Evolutionary conservation across 2,797 vertebrate species (phyloP), one percentile per base, ranked within the genome.

Genomic region (Cyprinella venusta): DNA sequence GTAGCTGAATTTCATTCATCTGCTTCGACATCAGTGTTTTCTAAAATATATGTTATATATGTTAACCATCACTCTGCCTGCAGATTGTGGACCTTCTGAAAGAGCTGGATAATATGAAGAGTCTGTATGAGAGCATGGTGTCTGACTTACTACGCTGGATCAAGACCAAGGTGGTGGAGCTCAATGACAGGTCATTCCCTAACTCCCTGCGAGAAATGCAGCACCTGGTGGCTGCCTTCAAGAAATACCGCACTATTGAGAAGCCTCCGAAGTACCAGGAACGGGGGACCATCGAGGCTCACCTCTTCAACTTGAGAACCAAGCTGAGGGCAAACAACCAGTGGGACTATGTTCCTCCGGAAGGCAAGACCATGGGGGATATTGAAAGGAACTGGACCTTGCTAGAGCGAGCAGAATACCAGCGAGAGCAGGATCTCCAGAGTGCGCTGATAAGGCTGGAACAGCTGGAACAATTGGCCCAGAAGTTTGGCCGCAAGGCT

Each of bases 221-320:
- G 90, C 89, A 90, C 33, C 92, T 97, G 45, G 91, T 97, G 91
- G 90, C 88, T 61, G 92, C 92, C 26, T 98, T 98, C 83, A 96
- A 96, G 90, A 92, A 91, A 45, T 98, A 96, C 89, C 94, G 95
- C 26, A 96, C 91, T 0, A 92, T 94, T 85, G 96, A 97, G 91
- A 98, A 98, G 88, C 97, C 96, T 0, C 95, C 93, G 0, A 95
- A 96, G 70, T 96, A 97, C 76, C 96, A 96, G 90, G 97, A 97
- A 83, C 94, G 94, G 7, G 96, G 96, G 4, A 88, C 93, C 19
- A 95, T 96, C 0, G 97, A 97, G 88, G 96, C 95, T 82, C 95
- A 96, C 72, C 93, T 98, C 70, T 98, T 98, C 89, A 94, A 76
- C 69, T 94, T 98, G 86, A 94, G 94, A 86, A 97, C 95, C 56